Conservation (phyloP, 2,888 invertebrate genomes). For the Ischnura elegans region DNA sequence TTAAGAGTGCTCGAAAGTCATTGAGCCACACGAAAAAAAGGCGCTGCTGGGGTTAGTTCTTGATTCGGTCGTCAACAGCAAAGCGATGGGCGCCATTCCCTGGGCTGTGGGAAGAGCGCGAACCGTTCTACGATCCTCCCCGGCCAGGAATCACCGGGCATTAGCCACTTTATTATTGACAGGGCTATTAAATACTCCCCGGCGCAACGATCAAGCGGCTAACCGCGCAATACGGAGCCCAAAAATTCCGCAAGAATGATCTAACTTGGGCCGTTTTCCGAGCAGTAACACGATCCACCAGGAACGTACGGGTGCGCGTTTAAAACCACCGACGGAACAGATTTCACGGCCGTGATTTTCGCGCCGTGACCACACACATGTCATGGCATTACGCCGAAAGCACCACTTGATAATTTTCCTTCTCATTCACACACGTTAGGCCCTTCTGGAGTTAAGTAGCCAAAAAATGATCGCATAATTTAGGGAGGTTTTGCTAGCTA, state of each 20-base stretch:
- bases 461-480: too few relatives aligned
- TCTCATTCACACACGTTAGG: too few relatives aligned
- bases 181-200: not conserved
- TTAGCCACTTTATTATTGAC: not conserved
- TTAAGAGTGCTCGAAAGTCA: not conserved
- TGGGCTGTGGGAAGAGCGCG: not conserved
- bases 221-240: not conserved
- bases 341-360: not conserved
- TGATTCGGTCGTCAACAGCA: not conserved
- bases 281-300: not conserved
- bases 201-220: not conserved
- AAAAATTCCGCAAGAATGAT: not conserved
- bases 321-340: not conserved
- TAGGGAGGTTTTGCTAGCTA: too few relatives aligned
- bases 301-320: not conserved
- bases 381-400: too few relatives aligned
- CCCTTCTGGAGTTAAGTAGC: too few relatives aligned
- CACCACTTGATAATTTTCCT: too few relatives aligned
- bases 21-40: not conserved
- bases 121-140: not conserved
- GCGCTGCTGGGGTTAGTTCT: not conserved
- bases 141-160: not conserved
- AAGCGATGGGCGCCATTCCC: not conserved
- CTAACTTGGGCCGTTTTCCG: not conserved
- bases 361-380: too few relatives aligned